These are phyloP conservation scores for Choristoneura fumiferana DNA, from an alignment of 1,140 invertebrate species.

Conservation along the genomic window DNA sequence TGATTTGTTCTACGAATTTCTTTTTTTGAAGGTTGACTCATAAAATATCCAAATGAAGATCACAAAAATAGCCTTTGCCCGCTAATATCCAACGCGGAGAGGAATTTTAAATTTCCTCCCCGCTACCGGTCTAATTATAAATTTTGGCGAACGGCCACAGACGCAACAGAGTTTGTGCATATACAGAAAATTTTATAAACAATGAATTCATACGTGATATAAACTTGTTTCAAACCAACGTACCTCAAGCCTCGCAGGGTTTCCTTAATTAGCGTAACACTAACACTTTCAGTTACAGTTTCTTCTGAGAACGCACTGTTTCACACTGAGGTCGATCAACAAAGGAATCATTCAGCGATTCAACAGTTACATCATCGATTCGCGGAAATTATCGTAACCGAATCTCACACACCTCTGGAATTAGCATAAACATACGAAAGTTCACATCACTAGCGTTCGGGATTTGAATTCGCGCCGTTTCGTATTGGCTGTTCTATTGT, in stretches of 20 bases:
- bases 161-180: conserved; percentile 26
- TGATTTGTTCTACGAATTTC: too few species aligned
- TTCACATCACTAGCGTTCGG: conserved; percentile 13
- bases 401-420: conserved; percentile 30
- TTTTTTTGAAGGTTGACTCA: conserved; percentile 1
- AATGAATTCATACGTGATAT: conserved; percentile 26
- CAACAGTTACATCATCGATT: conserved; percentile 60
- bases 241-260: conserved; percentile 29
- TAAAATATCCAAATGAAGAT: background rate
- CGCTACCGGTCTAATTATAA: conserved; percentile 52
- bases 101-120: conserved; percentile 51
- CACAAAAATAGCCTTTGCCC: conserved; percentile 48
- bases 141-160: conserved; percentile 56
- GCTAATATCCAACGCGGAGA: conserved; percentile 29
- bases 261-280: conserved; percentile 40
- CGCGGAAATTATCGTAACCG: conserved; percentile 46
- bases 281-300: conserved; percentile 46
- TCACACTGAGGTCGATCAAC: conserved; percentile 39
- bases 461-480: background rate
- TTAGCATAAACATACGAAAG: conserved; percentile 35
- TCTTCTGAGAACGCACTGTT: conserved; percentile 53
- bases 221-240: conserved; percentile 19
- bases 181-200: conserved; percentile 24
- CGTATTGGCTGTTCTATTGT: background rate
- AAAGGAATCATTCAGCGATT: conserved; percentile 48